Percentiles rank a stretch among this genome's conserved stretches.
phyloP scores from a whole-genome alignment of 2,888 invertebrate genomes.

The Heteropelma amictum region DNA sequence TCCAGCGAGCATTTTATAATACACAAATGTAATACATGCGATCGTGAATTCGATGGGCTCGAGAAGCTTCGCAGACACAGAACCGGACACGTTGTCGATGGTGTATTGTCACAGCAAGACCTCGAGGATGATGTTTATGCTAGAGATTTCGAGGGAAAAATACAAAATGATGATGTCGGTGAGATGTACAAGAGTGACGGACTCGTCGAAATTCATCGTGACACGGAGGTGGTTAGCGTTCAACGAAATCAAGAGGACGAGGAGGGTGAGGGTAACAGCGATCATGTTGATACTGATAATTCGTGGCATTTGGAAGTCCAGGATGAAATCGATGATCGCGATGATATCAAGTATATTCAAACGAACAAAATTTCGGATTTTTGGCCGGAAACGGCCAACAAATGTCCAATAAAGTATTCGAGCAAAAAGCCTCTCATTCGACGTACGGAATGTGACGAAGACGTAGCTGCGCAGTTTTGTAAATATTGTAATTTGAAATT shows the following conservation, averaged over 20 bases:
- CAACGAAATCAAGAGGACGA: constrained; percentile 4
- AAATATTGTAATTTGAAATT: constrained; percentile 70
- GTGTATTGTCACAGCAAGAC: constrained; percentile 69
- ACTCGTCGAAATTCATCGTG: constrained; percentile 2
- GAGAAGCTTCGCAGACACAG: constrained; percentile 70
- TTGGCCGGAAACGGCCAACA: constrained; percentile 51
- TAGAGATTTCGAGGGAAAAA: constrained; percentile 41
- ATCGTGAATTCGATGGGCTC: constrained; percentile 66
- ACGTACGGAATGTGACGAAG: constrained; percentile 67
- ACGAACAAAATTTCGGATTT: not conserved
- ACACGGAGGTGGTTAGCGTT: not conserved
- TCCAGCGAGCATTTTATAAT: constrained; percentile 55
- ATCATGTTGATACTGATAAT: not conserved
- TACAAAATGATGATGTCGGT: constrained; percentile 36
- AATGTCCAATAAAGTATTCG: constrained; percentile 64
- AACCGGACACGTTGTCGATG: constrained; percentile 71
- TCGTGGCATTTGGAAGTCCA: constrained; percentile 16
- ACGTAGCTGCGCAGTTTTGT: constrained; percentile 62
- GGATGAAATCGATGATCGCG: not conserved
- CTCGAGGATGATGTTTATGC: constrained; percentile 61
- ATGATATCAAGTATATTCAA: constrained; percentile 1
- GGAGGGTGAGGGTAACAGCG: not conserved
- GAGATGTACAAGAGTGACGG: constrained; percentile 9
- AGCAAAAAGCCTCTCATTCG: constrained; percentile 63
- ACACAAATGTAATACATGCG: constrained; percentile 70